These are phyloP conservation scores for Elaphurus davidianus DNA, from an alignment of 2,113 vertebrate species.

Conservation along the genomic window DNA sequence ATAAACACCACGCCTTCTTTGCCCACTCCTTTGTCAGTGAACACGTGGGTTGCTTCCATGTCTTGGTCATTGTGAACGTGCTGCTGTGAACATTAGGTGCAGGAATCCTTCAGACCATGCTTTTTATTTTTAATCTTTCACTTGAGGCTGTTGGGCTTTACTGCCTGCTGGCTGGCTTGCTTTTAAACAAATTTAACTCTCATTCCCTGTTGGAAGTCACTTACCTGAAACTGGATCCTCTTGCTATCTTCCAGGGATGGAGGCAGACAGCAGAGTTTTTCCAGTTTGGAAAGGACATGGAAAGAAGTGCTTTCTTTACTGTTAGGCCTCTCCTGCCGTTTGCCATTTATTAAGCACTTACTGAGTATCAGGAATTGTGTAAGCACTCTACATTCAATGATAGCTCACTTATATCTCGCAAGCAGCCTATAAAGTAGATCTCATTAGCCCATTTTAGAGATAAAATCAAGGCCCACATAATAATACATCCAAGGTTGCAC, in stretches of 20 bases:
- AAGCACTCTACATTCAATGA: neutral
- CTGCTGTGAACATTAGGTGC: neutral
- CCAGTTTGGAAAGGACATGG: neutral
- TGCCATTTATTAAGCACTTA: neutral
- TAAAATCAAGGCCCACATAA: neutral
- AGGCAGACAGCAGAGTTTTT: neutral
- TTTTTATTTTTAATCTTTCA: constrained; percentile 31
- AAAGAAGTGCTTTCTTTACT: neutral
- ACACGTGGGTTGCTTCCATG: neutral
- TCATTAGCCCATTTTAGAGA: neutral
- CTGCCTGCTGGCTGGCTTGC: neutral
- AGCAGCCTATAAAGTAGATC: neutral
- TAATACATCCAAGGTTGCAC: neutral
- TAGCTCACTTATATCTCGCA: neutral
- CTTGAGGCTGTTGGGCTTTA: neutral
- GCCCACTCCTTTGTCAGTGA: neutral
- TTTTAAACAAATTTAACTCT: constrained; percentile 10
- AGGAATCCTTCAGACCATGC: neutral
- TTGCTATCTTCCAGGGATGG: neutral
- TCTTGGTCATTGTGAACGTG: neutral
- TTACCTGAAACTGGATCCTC: neutral
- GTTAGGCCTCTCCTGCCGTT: neutral
- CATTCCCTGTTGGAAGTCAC: neutral
- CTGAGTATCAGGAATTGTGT: neutral
- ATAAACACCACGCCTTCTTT: neutral